Percentiles rank a stretch among this genome's conserved stretches.
phyloP scores from a whole-genome alignment of 2,797 vertebrate genomes.

The Orientallactaga sibirica region DNA sequence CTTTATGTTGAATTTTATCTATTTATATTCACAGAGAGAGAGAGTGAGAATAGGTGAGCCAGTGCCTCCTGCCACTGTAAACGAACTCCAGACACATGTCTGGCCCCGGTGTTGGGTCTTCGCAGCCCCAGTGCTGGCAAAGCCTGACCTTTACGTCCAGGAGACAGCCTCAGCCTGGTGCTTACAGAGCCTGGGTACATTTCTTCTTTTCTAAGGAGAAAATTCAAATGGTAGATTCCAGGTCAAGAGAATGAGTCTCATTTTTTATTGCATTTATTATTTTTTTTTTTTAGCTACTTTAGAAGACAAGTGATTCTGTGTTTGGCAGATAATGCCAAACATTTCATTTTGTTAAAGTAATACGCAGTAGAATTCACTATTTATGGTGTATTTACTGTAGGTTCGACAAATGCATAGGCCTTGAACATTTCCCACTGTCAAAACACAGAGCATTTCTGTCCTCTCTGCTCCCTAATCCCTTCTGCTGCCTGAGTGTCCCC shows the following conservation, averaged over 20 bases:
- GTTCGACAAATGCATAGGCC: neutral
- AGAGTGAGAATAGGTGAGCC: too few relatives aligned
- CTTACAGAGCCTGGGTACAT: neutral
- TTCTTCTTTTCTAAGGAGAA: constrained; percentile 16
- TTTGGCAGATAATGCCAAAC: neutral
- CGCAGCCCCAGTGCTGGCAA: neutral
- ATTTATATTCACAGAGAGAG: too few relatives aligned
- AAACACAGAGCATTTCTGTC: too few relatives aligned
- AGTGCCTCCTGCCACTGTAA: too few relatives aligned
- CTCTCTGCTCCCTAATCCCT: neutral
- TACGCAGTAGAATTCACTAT: neutral
- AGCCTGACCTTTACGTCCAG: neutral
- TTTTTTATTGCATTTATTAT: constrained; percentile 21
- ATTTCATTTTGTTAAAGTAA: constrained; percentile 5
- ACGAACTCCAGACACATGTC: too few relatives aligned
- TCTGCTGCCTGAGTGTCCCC: neutral
- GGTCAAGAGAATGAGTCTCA: neutral
- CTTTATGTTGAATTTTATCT: too few relatives aligned
- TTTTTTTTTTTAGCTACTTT: neutral
- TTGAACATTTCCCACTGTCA: rapidly evolving
- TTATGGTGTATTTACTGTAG: neutral
- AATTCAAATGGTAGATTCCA: neutral
- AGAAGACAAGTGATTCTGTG: constrained; percentile 28
- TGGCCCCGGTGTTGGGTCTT: neutral
- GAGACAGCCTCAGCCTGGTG: neutral